Evolutionary conservation across 2,797 vertebrate species (phyloP).

Genomic region (Lophius americanus): DNA sequence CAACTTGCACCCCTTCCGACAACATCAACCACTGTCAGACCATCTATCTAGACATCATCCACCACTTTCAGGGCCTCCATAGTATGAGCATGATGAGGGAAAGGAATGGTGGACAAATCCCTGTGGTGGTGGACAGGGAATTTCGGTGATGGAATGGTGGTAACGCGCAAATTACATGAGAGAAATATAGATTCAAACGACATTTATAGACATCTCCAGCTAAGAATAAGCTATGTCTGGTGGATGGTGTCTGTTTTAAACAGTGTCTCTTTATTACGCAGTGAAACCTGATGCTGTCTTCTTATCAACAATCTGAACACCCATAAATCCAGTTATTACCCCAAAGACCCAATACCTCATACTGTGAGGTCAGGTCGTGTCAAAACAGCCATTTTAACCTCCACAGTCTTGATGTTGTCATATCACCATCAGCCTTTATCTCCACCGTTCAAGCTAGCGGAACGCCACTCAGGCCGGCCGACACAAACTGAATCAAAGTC

Average conservation of each 20-base stretch:
- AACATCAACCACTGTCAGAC: no score
- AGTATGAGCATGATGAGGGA: no score
- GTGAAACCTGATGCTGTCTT: conserved; percentile 27
- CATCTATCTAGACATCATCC: no score
- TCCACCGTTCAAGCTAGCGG: conserved; percentile 49
- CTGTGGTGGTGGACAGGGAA: neutral
- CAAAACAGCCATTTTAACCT: neutral
- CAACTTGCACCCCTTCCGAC: no score
- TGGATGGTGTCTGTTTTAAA: neutral
- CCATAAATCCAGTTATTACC: conserved; percentile 26
- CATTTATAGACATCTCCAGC: neutral
- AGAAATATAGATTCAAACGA: no score
- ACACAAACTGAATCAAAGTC: conserved; percentile 9
- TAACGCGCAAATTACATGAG: no score
- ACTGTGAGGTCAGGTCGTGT: neutral
- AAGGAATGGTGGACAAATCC: conserved; percentile 1
- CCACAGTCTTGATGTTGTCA: conserved; percentile 16
- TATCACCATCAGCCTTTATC: conserved; percentile 15
- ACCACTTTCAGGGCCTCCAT: no score
- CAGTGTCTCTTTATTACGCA: conserved; percentile 6
- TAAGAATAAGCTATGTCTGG: neutral
- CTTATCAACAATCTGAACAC: conserved; percentile 7
- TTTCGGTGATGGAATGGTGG: no score
- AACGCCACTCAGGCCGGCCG: conserved; percentile 33
- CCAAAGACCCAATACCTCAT: neutral